Evolutionary conservation across 1,140 invertebrate species (phyloP).

Genomic region (Ostrea denselamellosa): DNA sequence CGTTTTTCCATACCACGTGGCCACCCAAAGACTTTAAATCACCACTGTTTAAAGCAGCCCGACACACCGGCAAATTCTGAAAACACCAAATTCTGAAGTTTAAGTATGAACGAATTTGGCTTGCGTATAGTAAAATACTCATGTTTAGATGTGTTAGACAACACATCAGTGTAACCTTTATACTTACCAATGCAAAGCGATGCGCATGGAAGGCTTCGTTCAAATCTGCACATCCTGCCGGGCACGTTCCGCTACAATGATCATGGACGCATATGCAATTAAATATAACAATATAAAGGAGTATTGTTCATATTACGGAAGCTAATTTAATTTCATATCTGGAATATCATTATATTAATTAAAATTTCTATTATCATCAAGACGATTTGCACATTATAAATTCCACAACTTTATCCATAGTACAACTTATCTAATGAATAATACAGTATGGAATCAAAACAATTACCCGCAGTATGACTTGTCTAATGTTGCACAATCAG

Average conservation of each 20-base stretch:
- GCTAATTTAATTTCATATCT: no score
- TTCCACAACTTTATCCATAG: background rate
- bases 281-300: no score
- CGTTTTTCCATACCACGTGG: slow-evolving; percentile 53
- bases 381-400: no score
- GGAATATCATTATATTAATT: no score
- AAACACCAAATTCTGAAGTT: background rate
- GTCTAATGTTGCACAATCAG: slow-evolving; percentile 45
- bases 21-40: slow-evolving; percentile 40
- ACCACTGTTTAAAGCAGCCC: slow-evolving; percentile 47
- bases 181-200: slow-evolving; percentile 48
- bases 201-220: slow-evolving; percentile 52
- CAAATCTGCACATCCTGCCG: slow-evolving; percentile 47
- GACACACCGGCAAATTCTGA: slow-evolving; percentile 49
- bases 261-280: no score
- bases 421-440: background rate
- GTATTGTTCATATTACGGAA: no score
- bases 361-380: no score
- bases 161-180: no score
- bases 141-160: no score
- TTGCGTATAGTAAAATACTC: no score
- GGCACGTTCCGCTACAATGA: slow-evolving; percentile 47
- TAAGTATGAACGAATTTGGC: background rate
- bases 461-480: slow-evolving; percentile 49
- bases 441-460: background rate